Percentiles rank a stretch among this genome's conserved stretches.
Evolutionary conservation across 2,797 vertebrate genomes (phyloP).

Genomic region (Picus viridis): DNA sequence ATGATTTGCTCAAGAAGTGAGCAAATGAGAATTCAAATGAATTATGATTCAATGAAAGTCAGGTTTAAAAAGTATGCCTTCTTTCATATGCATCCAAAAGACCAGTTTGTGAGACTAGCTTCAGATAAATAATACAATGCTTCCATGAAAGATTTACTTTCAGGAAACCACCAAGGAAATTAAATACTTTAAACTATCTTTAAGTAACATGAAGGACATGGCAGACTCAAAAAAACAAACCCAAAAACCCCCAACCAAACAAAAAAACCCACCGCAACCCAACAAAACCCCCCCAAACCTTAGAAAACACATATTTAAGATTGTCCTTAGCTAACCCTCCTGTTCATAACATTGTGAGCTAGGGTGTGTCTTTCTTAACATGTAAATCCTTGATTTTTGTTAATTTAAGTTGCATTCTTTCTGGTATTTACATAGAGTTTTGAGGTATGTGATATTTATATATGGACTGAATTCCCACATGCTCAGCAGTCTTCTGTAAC

Average conservation of each 20-base stretch:
- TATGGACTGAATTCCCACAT: slow-evolving; percentile 41
- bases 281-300: not conserved
- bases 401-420: not conserved
- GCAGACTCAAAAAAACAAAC: not conserved
- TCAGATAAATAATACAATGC: slow-evolving; percentile 66
- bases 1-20: slow-evolving; percentile 17
- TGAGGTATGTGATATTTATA: slow-evolving; percentile 60
- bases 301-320: not conserved
- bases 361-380: not conserved
- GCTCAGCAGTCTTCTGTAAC: slow-evolving; percentile 54
- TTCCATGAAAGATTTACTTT: slow-evolving; percentile 66
- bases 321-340: not conserved
- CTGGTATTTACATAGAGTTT: slow-evolving; percentile 9
- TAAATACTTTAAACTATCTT: slow-evolving; percentile 52
- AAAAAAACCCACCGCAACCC: not conserved
- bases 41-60: slow-evolving; percentile 28
- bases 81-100: slow-evolving; percentile 21
- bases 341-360: not conserved
- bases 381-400: not conserved
- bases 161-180: slow-evolving; percentile 62
- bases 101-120: slow-evolving; percentile 35
- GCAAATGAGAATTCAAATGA: not conserved
- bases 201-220: slow-evolving; percentile 47
- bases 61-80: slow-evolving; percentile 12
- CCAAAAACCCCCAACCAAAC: not conserved